phyloP scores from a whole-genome alignment of 2,888 invertebrate species.

The Drosophila hawaiiensis region DNA sequence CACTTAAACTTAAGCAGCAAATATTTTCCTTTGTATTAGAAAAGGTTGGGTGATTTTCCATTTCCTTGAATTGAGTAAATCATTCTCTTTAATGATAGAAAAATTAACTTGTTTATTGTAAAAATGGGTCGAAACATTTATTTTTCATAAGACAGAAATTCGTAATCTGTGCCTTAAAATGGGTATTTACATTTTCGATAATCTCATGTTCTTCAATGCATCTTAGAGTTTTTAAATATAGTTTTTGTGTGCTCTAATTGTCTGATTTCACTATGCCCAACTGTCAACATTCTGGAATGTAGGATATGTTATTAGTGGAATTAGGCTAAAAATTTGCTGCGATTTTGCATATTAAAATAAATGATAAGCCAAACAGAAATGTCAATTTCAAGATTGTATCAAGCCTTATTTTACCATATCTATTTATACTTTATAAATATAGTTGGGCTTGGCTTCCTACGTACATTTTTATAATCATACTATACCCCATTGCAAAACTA shows the following conservation, averaged over 20 bases:
- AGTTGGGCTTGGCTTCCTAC: neutral
- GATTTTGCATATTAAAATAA: neutral
- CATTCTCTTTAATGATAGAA: neutral
- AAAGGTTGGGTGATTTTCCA: neutral
- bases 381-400: neutral
- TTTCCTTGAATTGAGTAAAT: neutral
- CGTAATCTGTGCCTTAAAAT: neutral
- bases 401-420: neutral
- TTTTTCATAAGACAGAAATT: neutral
- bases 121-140: neutral
- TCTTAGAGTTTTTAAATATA: neutral
- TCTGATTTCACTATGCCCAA: too few relatives aligned
- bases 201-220: neutral
- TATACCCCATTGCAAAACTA: neutral
- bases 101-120: neutral
- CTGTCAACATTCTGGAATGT: neutral
- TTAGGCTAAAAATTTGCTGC: neutral
- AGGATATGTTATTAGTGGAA: neutral
- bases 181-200: neutral
- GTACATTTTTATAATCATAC: neutral
- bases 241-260: too few relatives aligned
- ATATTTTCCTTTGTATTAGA: neutral
- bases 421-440: neutral
- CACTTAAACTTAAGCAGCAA: neutral
- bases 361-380: neutral